Conservation (phyloP, 1,140 invertebrate genomes). For the Papilio polytes region DNA sequence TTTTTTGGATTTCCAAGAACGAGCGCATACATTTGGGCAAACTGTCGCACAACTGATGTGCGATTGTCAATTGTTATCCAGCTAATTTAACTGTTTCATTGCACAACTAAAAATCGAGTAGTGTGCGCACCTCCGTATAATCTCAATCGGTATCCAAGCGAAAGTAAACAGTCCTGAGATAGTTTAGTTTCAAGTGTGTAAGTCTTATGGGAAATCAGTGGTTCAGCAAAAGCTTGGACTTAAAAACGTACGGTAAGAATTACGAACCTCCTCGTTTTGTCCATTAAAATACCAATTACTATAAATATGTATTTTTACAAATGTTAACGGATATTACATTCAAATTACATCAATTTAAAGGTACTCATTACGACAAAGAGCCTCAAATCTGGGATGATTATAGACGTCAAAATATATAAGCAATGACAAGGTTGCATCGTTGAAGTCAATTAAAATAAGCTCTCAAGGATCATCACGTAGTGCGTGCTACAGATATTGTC, state of each 20-base stretch:
- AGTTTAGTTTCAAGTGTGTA: too few relatives aligned
- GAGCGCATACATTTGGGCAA: too few relatives aligned
- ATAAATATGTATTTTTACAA: background rate
- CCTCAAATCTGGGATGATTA: constrained; percentile 20
- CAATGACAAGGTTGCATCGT: constrained; percentile 55
- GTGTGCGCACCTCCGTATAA: too few relatives aligned
- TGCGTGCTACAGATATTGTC: constrained; percentile 60
- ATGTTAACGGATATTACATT: background rate
- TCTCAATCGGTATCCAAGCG: too few relatives aligned
- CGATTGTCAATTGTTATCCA: too few relatives aligned
- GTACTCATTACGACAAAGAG: background rate
- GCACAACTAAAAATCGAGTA: too few relatives aligned
- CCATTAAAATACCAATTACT: background rate
- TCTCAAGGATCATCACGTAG: constrained; percentile 59
- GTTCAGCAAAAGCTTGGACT: background rate
- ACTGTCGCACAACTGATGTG: too few relatives aligned
- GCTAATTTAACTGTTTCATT: too few relatives aligned
- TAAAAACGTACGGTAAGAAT: background rate
- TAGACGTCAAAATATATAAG: constrained; percentile 46
- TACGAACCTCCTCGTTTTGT: background rate
- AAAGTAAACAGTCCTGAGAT: too few relatives aligned
- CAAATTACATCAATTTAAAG: constrained; percentile 2
- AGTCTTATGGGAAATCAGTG: too few relatives aligned
- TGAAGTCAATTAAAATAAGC: constrained; percentile 41
- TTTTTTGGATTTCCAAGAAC: too few relatives aligned